Conservation (phyloP, 2,797 vertebrate species). For the Lycodopsis pacificus region DNA sequence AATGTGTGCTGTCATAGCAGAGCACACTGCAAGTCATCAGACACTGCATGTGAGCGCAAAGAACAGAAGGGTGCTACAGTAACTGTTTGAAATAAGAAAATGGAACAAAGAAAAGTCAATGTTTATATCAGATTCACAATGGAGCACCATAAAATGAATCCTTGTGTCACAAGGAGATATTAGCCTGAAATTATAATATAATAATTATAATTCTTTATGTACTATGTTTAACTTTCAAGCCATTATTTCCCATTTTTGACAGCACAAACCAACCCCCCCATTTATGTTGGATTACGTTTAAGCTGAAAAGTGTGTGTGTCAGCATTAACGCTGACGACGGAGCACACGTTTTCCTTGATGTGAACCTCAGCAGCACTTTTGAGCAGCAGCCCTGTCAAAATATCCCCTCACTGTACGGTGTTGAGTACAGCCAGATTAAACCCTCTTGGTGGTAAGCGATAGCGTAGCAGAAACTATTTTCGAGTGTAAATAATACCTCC, state of each 20-base stretch:
- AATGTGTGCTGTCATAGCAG: too few species aligned
- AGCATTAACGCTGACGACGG: constrained; percentile 13
- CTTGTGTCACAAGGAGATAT: neutral
- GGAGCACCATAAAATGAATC: too few species aligned
- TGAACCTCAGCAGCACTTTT: neutral
- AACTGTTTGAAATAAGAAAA: too few species aligned
- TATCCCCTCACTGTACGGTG: neutral
- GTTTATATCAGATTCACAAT: too few species aligned
- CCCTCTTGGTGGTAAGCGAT: constrained; percentile 21
- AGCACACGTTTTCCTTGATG: neutral
- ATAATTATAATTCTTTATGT: neutral
- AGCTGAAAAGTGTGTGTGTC: neutral
- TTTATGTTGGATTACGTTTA: constrained; percentile 8
- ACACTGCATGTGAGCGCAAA: too few species aligned
- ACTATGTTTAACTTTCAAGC: neutral
- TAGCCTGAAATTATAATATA: neutral
- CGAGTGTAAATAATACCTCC: constrained; percentile 47
- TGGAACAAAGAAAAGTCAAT: too few species aligned
- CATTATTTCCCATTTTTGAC: constrained; percentile 6
- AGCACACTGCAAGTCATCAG: too few species aligned
- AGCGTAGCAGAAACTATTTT: constrained; percentile 39
- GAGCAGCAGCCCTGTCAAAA: constrained; percentile 13
- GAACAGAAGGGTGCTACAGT: too few species aligned
- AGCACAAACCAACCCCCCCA: neutral
- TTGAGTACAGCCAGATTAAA: constrained; percentile 19